Evolutionary conservation across 1,140 invertebrate genomes (phyloP), one percentile per base, ranked within the genome.

Genomic region (Centruroides vittatus): DNA sequence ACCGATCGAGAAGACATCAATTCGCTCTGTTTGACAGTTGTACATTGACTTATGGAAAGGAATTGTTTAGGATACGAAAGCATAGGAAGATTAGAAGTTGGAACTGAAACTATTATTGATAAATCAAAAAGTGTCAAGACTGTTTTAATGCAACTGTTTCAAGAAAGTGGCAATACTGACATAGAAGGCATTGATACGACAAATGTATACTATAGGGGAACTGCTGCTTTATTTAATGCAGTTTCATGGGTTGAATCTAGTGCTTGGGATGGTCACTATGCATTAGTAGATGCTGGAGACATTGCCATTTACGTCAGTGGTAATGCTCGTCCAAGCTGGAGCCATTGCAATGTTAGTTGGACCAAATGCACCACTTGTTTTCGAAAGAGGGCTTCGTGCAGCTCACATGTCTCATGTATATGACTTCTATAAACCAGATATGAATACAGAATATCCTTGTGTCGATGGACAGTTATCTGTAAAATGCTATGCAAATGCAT

Each of bases 201-300:
- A 35, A 98, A 99, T 80, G 97, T 96, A 11, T 99, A 97, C 72
- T 99, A 96, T 78, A 96, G 96, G 36, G 97, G 96, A 11, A 99
- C 96, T 3, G 86, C 93, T 47, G 94, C 96, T 13, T 76, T 99
- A 0, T 93, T 99, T 70, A 97, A 98, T 78, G 86, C 94, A 3
- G 76, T 98, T 51, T 84, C 89, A 61, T 99, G 96, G 96, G 78
- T 99, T 5, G 93, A 98, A 74, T 94, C 93, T 3, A 93, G 88
- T 67, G 83, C 86, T 35, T 98, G 93, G 92, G 93, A 99, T 79
- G 92, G 93, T 82, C 81, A 94, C 55, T 84, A 87, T 67, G 96
- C 96, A 1, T 73, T 99, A 23, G 94, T 95, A 1, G 86, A 99
- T 0, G 86, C 88, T 64, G 93, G 83, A 5, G 96, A 99, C 68